phyloP scores from a whole-genome alignment of 92 coral and sea anemone genomes.

The Phenganax marumi region DNA sequence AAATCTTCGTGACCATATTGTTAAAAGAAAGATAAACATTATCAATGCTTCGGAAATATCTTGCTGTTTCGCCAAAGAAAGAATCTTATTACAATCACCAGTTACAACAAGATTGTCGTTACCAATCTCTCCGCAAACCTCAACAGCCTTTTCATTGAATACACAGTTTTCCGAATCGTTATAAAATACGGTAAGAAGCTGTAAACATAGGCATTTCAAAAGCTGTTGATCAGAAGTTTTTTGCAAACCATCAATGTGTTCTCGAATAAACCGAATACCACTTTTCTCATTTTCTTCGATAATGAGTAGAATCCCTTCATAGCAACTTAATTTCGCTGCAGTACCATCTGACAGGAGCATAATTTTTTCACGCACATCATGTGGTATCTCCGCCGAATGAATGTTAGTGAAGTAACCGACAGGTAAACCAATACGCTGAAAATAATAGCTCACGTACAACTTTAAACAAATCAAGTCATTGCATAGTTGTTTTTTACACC shows the following conservation, averaged over 20 bases:
- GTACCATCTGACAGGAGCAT: not conserved
- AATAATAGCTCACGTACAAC: slow-evolving; percentile 24
- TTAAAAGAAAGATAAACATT: not conserved
- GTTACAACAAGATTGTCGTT: not conserved
- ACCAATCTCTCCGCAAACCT: not conserved
- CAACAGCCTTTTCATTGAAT: not conserved
- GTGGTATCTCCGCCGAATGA: not conserved
- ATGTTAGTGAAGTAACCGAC: not conserved
- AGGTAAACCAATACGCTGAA: not conserved
- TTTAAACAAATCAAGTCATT: not conserved
- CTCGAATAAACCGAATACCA: slow-evolving; percentile 2
- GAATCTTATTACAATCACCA: not conserved
- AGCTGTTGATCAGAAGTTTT: not conserved
- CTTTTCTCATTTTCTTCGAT: not conserved
- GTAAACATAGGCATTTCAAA: not conserved
- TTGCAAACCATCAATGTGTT: not conserved
- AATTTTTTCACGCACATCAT: not conserved
- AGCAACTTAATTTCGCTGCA: slow-evolving; percentile 35
- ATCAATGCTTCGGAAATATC: not conserved
- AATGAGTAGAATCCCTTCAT: slow-evolving; percentile 23
- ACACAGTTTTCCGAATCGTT: not conserved
- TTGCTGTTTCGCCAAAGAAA: not conserved
- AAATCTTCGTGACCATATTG: not conserved
- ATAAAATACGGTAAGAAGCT: slow-evolving; percentile 4
- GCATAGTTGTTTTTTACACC: not conserved